phyloP scores from a whole-genome alignment of 2,888 invertebrate genomes.

The Sphaeridia pumilis region DNA sequence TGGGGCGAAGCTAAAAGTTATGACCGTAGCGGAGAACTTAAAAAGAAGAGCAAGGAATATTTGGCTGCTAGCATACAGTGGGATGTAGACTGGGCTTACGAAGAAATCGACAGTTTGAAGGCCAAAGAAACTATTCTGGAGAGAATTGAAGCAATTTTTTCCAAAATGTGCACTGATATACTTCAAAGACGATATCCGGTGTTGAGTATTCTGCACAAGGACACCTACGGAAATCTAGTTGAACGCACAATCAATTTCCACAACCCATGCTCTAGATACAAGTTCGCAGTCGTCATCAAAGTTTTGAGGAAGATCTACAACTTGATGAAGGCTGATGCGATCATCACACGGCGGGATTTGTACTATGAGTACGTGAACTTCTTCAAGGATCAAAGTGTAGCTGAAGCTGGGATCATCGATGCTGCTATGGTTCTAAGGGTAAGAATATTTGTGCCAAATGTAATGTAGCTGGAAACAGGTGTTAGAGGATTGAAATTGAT shows the following conservation, averaged over 20 bases:
- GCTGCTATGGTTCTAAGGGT: conserved; percentile 16
- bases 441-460: neutral
- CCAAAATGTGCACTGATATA: neutral
- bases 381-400: conserved; percentile 16
- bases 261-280: conserved; percentile 38
- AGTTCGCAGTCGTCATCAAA: conserved; percentile 48
- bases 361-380: conserved; percentile 21
- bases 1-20: neutral
- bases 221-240: neutral
- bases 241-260: neutral
- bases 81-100: neutral
- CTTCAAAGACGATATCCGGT: neutral
- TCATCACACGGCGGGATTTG: conserved; percentile 43
- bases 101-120: neutral
- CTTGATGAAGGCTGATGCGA: conserved; percentile 46
- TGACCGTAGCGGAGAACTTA: neutral
- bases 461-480: neutral
- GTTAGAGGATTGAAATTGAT: too few relatives aligned
- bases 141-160: neutral
- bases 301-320: conserved; percentile 52
- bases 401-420: conserved; percentile 17
- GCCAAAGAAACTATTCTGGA: neutral
- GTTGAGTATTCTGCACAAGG: neutral
- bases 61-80: neutral
- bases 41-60: neutral